Conservation (phyloP, 1,140 invertebrate species). For the Macrobrachium nipponense region DNA sequence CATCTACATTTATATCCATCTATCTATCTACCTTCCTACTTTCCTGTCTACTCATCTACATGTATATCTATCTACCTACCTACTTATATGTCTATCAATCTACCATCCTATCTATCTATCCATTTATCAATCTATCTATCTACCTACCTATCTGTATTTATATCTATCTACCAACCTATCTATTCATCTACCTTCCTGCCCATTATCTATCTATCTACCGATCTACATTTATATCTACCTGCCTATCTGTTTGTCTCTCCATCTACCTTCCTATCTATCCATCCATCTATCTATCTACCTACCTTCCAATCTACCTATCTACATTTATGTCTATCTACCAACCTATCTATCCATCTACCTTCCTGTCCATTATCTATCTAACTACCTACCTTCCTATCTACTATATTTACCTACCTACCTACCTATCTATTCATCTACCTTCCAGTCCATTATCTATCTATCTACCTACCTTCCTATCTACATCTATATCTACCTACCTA, state of each 20-base stretch:
- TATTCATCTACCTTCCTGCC: background rate
- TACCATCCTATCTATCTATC: slow-evolving; percentile 12
- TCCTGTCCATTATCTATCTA: background rate
- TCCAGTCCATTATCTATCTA: too few species aligned
- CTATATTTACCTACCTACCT: too few species aligned
- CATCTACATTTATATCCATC: too few species aligned
- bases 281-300: background rate
- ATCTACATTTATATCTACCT: too few species aligned
- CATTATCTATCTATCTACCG: background rate
- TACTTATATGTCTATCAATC: too few species aligned
- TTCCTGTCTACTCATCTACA: background rate
- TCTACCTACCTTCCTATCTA: too few species aligned
- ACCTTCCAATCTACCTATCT: background rate
- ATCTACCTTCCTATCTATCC: slow-evolving; percentile 16
- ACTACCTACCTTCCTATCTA: background rate
- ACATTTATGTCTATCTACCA: background rate
- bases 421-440: background rate
- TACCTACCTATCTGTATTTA: background rate
- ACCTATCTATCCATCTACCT: background rate
- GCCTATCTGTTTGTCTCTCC: too few species aligned
- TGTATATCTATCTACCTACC: too few species aligned
- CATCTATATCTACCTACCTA: background rate
- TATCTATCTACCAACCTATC: background rate
- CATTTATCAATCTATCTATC: background rate
- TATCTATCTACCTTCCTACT: too few species aligned